phyloP scores from a whole-genome alignment of 2,797 vertebrate genomes.

The Xyrichtys novacula region DNA sequence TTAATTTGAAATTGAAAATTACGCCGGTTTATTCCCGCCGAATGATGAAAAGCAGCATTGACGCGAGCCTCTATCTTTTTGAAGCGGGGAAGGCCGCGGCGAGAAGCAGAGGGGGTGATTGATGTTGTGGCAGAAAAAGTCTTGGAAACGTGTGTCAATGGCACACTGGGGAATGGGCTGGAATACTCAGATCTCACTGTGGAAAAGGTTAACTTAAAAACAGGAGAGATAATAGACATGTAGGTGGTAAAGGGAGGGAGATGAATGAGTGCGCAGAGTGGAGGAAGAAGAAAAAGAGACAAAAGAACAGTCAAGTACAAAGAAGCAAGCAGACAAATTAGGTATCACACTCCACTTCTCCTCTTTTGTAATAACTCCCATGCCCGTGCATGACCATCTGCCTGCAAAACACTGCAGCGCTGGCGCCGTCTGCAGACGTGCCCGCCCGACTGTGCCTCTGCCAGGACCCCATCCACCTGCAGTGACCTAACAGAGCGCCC shows the following conservation, averaged over 20 bases:
- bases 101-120: conserved; percentile 45
- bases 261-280: not conserved
- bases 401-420: conserved; percentile 26
- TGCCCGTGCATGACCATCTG: conserved; percentile 53
- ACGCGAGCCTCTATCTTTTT: conserved; percentile 23
- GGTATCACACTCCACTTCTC: conserved; percentile 4
- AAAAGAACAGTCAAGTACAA: not conserved
- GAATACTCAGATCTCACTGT: conserved; percentile 24
- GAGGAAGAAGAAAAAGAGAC: not conserved
- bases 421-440: conserved; percentile 23
- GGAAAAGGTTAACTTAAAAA: conserved; percentile 53
- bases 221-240: conserved; percentile 22
- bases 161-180: conserved; percentile 23
- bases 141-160: conserved; percentile 14
- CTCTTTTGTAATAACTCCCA: conserved; percentile 40
- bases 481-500: conserved; percentile 57
- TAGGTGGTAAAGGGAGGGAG: conserved; percentile 14
- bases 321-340: not conserved
- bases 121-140: conserved; percentile 20
- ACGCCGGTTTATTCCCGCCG: conserved; percentile 34
- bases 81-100: conserved; percentile 27
- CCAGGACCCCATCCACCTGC: conserved; percentile 59
- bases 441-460: conserved; percentile 41
- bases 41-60: conserved; percentile 58
- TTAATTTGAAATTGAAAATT: conserved; percentile 57